Evolutionary conservation across 2,797 vertebrate species (phyloP).

Genomic region (Karalla daura): DNA sequence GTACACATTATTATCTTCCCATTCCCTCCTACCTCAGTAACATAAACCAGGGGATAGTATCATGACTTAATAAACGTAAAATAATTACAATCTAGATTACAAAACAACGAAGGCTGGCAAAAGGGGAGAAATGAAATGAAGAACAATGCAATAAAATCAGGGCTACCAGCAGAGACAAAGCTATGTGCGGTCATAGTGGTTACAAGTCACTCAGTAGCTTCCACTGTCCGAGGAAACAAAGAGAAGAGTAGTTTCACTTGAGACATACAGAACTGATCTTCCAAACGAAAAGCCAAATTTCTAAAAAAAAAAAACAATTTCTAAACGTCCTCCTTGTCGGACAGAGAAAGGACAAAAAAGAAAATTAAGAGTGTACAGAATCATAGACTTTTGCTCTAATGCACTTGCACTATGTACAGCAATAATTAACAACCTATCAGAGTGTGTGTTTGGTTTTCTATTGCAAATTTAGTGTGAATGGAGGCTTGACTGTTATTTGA

Average conservation of each 20-base stretch:
- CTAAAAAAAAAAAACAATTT: neutral
- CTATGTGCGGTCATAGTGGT: conserved; percentile 74
- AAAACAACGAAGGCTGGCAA: conserved; percentile 66
- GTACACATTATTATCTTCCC: conserved; percentile 70
- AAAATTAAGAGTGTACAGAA: conserved; percentile 21
- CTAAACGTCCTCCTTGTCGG: conserved; percentile 11
- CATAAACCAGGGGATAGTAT: conserved; percentile 69
- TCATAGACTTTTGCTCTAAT: conserved; percentile 35
- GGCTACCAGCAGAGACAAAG: conserved; percentile 78
- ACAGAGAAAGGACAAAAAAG: conserved; percentile 38
- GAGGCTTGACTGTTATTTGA: neutral
- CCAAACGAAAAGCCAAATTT: conserved; percentile 4
- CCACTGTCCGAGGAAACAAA: conserved; percentile 23
- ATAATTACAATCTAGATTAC: conserved; percentile 78
- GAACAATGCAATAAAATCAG: conserved; percentile 47
- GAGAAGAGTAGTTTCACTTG: neutral
- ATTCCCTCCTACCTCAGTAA: conserved; percentile 60
- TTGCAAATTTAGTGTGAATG: neutral
- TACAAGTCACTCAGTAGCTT: conserved; percentile 53
- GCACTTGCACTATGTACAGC: conserved; percentile 70
- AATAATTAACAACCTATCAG: conserved; percentile 51
- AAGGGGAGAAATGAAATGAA: conserved; percentile 3
- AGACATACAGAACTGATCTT: neutral
- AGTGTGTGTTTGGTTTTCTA: conserved; percentile 39
- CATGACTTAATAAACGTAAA: conserved; percentile 63